Evolutionary conservation across 2,797 vertebrate genomes (phyloP).

Genomic region (Eremophila alpestris): DNA sequence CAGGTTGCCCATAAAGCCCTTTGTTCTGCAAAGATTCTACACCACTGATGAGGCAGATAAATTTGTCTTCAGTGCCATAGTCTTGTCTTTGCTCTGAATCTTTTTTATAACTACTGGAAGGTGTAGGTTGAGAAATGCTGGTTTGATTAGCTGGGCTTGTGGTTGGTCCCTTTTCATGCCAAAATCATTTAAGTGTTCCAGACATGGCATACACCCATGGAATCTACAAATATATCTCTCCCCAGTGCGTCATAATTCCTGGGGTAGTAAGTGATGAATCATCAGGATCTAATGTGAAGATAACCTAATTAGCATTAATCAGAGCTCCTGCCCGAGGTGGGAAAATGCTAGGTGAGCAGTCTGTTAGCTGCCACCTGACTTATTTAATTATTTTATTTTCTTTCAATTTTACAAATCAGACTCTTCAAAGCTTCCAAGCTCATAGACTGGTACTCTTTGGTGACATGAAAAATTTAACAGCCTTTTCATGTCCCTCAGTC

Average conservation of each 20-base stretch:
- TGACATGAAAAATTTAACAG: background rate
- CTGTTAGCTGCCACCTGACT: slow-evolving; percentile 44
- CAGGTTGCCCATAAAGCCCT: slow-evolving; percentile 36
- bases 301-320: slow-evolving; percentile 69
- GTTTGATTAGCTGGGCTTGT: slow-evolving; percentile 67
- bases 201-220: slow-evolving; percentile 67
- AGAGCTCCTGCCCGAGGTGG: slow-evolving; percentile 65
- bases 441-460: background rate
- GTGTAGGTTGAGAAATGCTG: slow-evolving; percentile 69
- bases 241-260: slow-evolving; percentile 69
- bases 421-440: background rate
- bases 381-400: slow-evolving; percentile 57
- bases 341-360: slow-evolving; percentile 63
- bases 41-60: slow-evolving; percentile 64
- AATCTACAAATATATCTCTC: slow-evolving; percentile 68
- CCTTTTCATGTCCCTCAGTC: background rate
- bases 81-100: slow-evolving; percentile 63
- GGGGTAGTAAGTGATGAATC: slow-evolving; percentile 68
- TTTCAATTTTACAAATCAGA: slow-evolving; percentile 13
- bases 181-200: slow-evolving; percentile 68
- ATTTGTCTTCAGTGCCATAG: slow-evolving; percentile 62
- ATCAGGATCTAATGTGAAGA: slow-evolving; percentile 67
- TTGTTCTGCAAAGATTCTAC: slow-evolving; percentile 52
- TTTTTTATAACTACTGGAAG: slow-evolving; percentile 61
- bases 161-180: slow-evolving; percentile 68